Evolutionary conservation across 2,797 vertebrate genomes (phyloP).

Genomic region (Myiotriccus ornatus): DNA sequence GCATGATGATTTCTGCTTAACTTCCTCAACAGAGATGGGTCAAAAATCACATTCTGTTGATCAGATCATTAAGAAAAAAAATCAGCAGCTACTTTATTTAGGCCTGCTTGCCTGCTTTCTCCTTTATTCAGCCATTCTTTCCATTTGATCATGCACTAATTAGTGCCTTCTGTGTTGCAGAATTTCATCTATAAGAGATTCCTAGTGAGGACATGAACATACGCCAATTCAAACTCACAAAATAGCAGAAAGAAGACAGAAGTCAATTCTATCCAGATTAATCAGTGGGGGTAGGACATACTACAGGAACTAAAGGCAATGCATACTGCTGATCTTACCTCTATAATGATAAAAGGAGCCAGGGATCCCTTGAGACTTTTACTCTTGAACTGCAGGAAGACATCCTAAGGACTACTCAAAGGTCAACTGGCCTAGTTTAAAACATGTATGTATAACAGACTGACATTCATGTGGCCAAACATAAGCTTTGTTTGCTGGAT

Average conservation of each 20-base stretch:
- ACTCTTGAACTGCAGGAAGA: neutral
- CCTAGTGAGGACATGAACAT: neutral
- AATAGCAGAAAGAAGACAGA: neutral
- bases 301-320: neutral
- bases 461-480: neutral
- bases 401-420: neutral
- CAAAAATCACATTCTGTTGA: neutral
- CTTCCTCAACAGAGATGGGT: neutral
- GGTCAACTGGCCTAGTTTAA: neutral
- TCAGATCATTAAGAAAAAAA: neutral
- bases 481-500: neutral
- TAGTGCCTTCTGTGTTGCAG: neutral
- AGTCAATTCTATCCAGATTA: neutral
- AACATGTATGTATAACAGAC: neutral
- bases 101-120: neutral
- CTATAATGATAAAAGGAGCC: neutral
- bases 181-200: neutral
- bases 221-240: neutral
- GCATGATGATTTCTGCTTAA: neutral
- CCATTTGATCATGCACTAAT: neutral
- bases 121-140: neutral
- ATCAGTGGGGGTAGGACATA: neutral
- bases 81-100: neutral
- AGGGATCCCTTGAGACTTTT: neutral
- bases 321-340: neutral